Base-by-base conservation (phyloP, 2,888 invertebrate genomes). In the Orthosia cruda region DNA sequence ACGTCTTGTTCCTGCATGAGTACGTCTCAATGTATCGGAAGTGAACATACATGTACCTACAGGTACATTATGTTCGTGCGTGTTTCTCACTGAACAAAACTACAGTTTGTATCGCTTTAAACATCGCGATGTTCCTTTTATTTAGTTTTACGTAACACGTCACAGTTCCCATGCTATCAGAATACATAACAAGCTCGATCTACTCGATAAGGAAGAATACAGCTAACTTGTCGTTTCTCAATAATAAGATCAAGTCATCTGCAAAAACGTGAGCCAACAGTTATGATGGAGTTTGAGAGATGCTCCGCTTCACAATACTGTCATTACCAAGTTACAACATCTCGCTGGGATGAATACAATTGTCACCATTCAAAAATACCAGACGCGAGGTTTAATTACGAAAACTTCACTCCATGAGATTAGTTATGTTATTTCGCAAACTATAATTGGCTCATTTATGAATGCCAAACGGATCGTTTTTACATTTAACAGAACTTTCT, bases 231-330 rank as follows among this genome's bases (percentile, higher is more conserved):
- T 89, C 86, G 92, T 95, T 95, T 94, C 95, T 91, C 92, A 95
- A 95, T 95, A 93, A 94, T 93, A 93, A 93, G 92, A 94, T 94
- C 93, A 93, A 94, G 83, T 86, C 90, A 91, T 91, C 93, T 89
- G 92, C 94, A 96, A 96, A 96, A 96, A 96, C 95, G 95, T 96
- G 95, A 95, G 95, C 89, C 86, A 91, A 92, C 90, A 89, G 92
- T 92, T 93, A 93, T 93, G 91, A 90, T 91, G 89, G 90, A 89
- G 93, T 90, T 92, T 87, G 89, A 91, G 89, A 91, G 92, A 89
- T 92, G 91, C 91, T 91, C 91, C 88, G 92, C 92, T 92, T 93
- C 91, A 94, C 93, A 94, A 95, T 94, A 91, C 93, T 91, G 91
- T 90, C 93, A 94, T 95, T 94, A 95, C 89, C 91, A 93, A 90